Conservation (phyloP, 2,113 vertebrate genomes). For the Sylvilagus bachmani region DNA sequence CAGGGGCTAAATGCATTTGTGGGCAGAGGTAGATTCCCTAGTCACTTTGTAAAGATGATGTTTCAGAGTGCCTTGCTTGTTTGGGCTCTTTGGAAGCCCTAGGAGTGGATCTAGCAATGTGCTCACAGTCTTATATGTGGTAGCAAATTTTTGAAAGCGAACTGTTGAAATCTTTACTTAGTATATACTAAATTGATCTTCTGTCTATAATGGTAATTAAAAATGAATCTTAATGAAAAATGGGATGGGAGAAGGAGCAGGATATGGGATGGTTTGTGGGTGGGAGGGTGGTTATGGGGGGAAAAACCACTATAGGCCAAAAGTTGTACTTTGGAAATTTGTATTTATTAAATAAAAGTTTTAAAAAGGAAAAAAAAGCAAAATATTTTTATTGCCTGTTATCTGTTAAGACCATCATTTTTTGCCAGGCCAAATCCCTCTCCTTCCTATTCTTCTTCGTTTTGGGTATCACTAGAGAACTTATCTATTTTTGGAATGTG, state of each 20-base stretch:
- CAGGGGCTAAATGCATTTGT: background rate
- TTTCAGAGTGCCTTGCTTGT: background rate
- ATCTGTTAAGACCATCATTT: background rate
- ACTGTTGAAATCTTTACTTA: background rate
- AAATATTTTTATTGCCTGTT: background rate
- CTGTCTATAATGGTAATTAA: too few relatives aligned
- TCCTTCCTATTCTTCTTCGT: background rate
- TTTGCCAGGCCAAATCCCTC: background rate
- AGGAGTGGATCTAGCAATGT: background rate
- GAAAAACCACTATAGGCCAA: too few relatives aligned
- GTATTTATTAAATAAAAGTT: too few relatives aligned
- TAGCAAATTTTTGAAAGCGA: conserved; percentile 4
- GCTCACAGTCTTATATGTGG: background rate
- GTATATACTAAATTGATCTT: too few relatives aligned
- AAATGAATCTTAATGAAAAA: too few relatives aligned
- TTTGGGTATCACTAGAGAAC: background rate
- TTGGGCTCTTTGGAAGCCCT: background rate
- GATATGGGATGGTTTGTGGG: too few relatives aligned
- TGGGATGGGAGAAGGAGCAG: too few relatives aligned
- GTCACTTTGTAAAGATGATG: background rate
- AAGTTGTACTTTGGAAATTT: too few relatives aligned
- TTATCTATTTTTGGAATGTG: background rate
- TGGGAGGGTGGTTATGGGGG: too few relatives aligned
- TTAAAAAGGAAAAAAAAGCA: background rate
- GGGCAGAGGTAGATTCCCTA: background rate